phyloP scores from a whole-genome alignment of 2,797 vertebrate species.

The Phaenicophaeus curvirostris region DNA sequence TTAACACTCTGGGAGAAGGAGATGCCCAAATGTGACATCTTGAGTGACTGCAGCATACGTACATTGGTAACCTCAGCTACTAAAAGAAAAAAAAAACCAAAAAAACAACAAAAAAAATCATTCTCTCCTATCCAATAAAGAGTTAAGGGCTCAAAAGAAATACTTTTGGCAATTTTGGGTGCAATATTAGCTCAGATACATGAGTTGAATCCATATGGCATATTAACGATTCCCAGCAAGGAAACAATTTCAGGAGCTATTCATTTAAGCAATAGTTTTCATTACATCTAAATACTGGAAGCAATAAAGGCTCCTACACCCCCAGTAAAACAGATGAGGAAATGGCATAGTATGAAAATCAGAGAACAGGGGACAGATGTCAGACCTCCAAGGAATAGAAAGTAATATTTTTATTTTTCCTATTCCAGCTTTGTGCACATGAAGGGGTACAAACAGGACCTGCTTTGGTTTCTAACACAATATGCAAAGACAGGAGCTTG shows the following conservation, averaged over 20 bases:
- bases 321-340: constrained; percentile 3
- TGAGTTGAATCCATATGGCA: neutral
- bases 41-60: neutral
- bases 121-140: neutral
- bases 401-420: neutral
- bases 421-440: neutral
- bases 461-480: neutral
- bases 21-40: neutral
- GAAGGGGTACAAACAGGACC: neutral
- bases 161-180: neutral
- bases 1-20: neutral
- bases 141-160: neutral
- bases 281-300: constrained; percentile 27
- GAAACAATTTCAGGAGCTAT: constrained; percentile 39
- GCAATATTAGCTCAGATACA: constrained; percentile 15
- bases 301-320: neutral
- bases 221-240: neutral
- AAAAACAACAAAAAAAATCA: no score
- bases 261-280: constrained; percentile 42
- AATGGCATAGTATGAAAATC: neutral
- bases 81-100: neutral
- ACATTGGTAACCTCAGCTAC: neutral
- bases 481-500: neutral
- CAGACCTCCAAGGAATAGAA: constrained; percentile 4
- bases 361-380: neutral